A percentile compares a stretch with the other conserved stretches of the same genome.
These are phyloP conservation scores for Oreortyx pictus DNA, from an alignment of 2,797 vertebrate genomes.

Conservation along the genomic window DNA sequence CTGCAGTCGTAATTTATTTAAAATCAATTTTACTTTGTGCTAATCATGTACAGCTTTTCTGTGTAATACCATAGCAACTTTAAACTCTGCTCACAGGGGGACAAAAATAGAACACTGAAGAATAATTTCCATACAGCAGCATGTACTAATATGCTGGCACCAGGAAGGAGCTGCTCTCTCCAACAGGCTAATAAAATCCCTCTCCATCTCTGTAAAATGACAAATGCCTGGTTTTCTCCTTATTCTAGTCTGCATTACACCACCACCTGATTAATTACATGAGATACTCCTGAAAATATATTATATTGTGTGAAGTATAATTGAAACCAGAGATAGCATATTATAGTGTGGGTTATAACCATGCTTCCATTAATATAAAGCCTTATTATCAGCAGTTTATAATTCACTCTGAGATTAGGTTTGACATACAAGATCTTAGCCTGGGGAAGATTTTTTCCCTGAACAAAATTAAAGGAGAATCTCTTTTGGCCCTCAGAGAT, in stretches of 20 bases:
- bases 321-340: constrained; percentile 58
- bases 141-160: constrained; percentile 8
- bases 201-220: constrained; percentile 13
- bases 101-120: constrained; percentile 60
- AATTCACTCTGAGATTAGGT: constrained; percentile 50
- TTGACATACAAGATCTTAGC: constrained; percentile 32
- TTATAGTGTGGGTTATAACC: constrained; percentile 32
- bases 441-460: neutral
- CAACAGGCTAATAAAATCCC: constrained; percentile 49
- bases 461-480: constrained; percentile 42
- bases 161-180: constrained; percentile 15
- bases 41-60: constrained; percentile 58
- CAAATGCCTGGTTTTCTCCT: constrained; percentile 41
- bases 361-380: constrained; percentile 54
- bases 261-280: constrained; percentile 59
- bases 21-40: constrained; percentile 61
- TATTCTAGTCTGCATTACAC: constrained; percentile 27
- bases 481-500: constrained; percentile 17
- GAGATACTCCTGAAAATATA: constrained; percentile 51
- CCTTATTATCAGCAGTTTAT: constrained; percentile 48
- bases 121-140: constrained; percentile 50
- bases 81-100: constrained; percentile 28
- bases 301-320: constrained; percentile 39
- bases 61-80: constrained; percentile 59
- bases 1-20: constrained; percentile 60